Evolutionary conservation across 92 coral and sea anemone genomes (phyloP).

Genomic region (Epizoanthus fatuus): DNA sequence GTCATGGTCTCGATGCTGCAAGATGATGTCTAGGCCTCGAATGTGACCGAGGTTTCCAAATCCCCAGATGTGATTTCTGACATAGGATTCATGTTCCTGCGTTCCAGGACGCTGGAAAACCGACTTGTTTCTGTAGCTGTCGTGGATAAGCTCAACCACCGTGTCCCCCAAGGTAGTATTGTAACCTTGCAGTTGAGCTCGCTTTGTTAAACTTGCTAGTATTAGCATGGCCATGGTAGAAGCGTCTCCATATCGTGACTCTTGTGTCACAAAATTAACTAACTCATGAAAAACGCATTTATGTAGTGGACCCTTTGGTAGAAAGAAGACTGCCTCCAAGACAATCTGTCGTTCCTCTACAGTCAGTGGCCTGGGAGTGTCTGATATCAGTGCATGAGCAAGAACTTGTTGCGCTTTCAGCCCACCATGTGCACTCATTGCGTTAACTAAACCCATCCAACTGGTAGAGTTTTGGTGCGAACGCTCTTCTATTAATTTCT

Average conservation of each 20-base stretch:
- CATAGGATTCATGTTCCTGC: slow-evolving; percentile 72
- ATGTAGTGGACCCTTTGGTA: slow-evolving; percentile 95
- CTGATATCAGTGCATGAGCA: slow-evolving; percentile 72
- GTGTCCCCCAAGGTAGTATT: slow-evolving; percentile 71
- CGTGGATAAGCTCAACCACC: slow-evolving; percentile 71
- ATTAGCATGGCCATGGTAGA: slow-evolving; percentile 82
- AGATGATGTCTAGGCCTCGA: slow-evolving; percentile 72
- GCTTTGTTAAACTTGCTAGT: slow-evolving; percentile 73
- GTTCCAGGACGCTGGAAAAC: slow-evolving; percentile 68
- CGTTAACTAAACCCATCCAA: slow-evolving; percentile 85
- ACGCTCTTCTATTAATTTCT: slow-evolving; percentile 63
- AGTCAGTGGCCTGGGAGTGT: slow-evolving; percentile 82
- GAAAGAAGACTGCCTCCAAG: slow-evolving; percentile 82
- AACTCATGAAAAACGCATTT: slow-evolving; percentile 57
- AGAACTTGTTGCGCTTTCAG: slow-evolving; percentile 79
- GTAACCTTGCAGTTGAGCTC: slow-evolving; percentile 78
- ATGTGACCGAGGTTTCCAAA: slow-evolving; percentile 90
- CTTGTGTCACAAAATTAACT: slow-evolving; percentile 20
- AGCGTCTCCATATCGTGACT: slow-evolving; percentile 12
- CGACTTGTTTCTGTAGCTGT: slow-evolving; percentile 83
- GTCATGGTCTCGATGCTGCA: slow-evolving; percentile 84
- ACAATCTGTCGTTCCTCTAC: slow-evolving; percentile 85
- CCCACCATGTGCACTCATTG: slow-evolving; percentile 83
- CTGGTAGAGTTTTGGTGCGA: slow-evolving; percentile 90
- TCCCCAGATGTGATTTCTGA: slow-evolving; percentile 93